Base-by-base conservation (phyloP, 2,797 vertebrate species). In the Novumbra hubbsi region DNA sequence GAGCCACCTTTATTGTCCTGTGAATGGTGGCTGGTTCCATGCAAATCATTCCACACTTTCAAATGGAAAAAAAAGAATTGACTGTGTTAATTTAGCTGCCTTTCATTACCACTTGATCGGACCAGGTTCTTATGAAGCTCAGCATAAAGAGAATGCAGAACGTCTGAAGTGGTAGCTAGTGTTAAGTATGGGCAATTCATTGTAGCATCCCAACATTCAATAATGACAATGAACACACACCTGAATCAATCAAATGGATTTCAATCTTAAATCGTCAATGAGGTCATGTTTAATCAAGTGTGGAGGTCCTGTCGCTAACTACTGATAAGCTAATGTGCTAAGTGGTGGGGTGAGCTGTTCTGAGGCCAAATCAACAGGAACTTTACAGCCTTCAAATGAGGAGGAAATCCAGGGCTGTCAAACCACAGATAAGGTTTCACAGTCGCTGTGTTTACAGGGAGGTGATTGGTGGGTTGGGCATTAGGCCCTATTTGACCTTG, bases 11-110 rank as follows among this genome's bases (percentile, higher is more conserved):
- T 80, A 90, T 93, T 92, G 90, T 92, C 49, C 49, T 69, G 49
- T 91, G 84, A 92, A 93, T 89, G 87, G 80, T 60, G 60, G n/a
- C 71, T n/a, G 83, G 77, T 81, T 90, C 86, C 90, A 89, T 90
- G 88, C 86, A 87, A 90, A 93, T 92, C 91, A 91, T 90, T 89
- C 86, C 77, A 87, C 87, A 79, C 87, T 89, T 87, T 91, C 81
- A 79, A 83, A 82, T 79, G 81, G 83, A 87, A 86, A 85, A 87
- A 85, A 83, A 84, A 83, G 83, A 85, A 87, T 84, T 91, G 91
- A 90, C 87, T 88, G 89, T 91, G 90, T 90, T 91, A 91, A 93
- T 93, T 90, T 88, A 88, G 87, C 75, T 87, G 84, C 87, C 87
- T 91, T 92, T 92, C 90, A 90, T 78, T 81, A 80, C 79, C 81